These are phyloP conservation scores for Enhydra lutris DNA, from an alignment of 2,113 vertebrate species.

Conservation along the genomic window DNA sequence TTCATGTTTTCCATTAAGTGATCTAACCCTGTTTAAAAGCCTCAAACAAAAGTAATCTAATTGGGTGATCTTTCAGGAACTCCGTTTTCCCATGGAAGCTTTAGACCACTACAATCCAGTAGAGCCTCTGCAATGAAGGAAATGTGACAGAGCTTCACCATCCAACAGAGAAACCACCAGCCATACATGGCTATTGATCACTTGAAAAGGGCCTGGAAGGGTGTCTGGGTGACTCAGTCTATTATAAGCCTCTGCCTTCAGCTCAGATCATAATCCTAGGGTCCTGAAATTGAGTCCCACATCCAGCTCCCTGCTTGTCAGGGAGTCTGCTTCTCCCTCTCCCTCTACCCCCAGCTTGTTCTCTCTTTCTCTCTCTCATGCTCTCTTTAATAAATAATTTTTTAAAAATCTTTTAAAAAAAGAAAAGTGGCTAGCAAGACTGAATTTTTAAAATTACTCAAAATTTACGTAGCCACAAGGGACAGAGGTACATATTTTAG, in stretches of 20 bases:
- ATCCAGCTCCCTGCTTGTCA: no score
- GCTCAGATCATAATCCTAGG: no score
- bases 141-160: no score
- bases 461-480: neutral
- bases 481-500: neutral
- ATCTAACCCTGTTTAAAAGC: neutral
- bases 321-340: no score
- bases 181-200: neutral
- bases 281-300: no score
- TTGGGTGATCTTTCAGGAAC: neutral
- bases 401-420: no score
- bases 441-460: neutral
- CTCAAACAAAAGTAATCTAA: neutral
- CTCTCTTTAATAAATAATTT: no score
- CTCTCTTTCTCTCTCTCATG: no score
- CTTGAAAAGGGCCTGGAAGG: no score
- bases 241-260: no score
- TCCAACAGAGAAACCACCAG: neutral
- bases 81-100: neutral
- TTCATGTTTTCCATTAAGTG: neutral
- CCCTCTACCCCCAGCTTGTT: no score
- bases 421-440: neutral
- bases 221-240: no score
- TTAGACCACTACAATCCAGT: fast-evolving
- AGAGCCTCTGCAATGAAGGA: neutral